Evolutionary conservation across 2,113 vertebrate genomes (phyloP).

Genomic region (Aleadryas rufinucha): DNA sequence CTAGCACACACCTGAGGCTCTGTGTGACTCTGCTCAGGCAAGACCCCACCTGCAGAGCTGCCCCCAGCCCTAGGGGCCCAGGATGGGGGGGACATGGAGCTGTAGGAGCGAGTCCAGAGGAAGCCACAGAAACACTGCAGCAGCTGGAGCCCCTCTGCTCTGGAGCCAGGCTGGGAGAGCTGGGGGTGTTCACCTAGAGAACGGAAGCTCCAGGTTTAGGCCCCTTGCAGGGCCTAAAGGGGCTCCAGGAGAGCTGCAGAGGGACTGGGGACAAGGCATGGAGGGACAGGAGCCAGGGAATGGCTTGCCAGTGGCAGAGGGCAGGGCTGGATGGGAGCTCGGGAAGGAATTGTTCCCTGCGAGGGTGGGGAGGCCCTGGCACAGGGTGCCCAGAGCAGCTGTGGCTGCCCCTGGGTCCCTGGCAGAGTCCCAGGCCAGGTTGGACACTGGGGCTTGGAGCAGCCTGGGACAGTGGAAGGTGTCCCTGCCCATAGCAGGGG

Average conservation of each 20-base stretch:
- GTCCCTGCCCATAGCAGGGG: not conserved
- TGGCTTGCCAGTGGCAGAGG: not conserved
- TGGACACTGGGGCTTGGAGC: not conserved
- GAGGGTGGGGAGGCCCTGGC: not conserved
- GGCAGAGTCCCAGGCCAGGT: not conserved
- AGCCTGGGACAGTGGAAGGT: not conserved
- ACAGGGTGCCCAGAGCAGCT: not conserved
- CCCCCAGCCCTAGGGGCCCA: not conserved
- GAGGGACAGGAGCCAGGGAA: not conserved
- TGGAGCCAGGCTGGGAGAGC: not conserved
- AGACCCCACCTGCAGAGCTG: not conserved
- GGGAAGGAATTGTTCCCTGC: not conserved
- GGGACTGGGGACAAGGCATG: accelerated
- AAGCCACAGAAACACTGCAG: not conserved
- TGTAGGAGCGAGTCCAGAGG: accelerated
- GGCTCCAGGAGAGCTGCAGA: not conserved
- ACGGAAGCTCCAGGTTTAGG: not conserved
- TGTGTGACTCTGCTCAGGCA: not conserved
- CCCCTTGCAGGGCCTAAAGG: not conserved
- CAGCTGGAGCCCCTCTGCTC: not conserved
- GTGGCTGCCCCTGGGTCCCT: not conserved
- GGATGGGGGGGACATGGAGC: not conserved
- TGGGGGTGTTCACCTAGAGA: not conserved
- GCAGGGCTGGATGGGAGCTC: accelerated
- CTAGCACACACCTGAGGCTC: not conserved